phyloP scores from a whole-genome alignment of 2,888 invertebrate genomes.

The Eupsilia transversa region DNA sequence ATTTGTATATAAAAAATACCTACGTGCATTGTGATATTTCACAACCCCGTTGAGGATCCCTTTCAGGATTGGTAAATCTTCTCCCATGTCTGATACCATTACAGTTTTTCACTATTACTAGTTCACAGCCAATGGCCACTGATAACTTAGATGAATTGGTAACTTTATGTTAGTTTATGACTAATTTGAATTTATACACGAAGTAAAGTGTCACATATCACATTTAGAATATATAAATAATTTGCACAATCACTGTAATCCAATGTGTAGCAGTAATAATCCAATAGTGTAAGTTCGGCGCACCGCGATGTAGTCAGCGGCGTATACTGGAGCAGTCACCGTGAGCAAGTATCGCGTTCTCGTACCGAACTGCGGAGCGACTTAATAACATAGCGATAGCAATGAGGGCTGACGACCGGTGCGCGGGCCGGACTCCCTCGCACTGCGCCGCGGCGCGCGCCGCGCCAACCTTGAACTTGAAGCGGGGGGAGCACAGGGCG shows the following conservation, averaged over 20 bases:
- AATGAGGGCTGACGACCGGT: constrained; percentile 90
- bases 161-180: constrained; percentile 82
- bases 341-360: constrained; percentile 83
- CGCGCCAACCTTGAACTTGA: constrained; percentile 92
- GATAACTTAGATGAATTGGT: constrained; percentile 83
- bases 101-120: constrained; percentile 86
- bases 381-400: constrained; percentile 85
- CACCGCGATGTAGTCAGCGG: constrained; percentile 78
- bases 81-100: constrained; percentile 93
- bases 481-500: constrained; percentile 81
- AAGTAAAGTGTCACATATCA: constrained; percentile 83
- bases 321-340: constrained; percentile 76
- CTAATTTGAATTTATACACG: constrained; percentile 77
- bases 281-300: constrained; percentile 78
- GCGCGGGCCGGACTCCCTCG: constrained; percentile 91
- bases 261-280: constrained; percentile 78
- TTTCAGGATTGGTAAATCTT: constrained; percentile 97
- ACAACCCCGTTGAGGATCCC: constrained; percentile 97
- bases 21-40: constrained; percentile 98
- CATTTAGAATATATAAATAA: constrained; percentile 69
- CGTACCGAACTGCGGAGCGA: constrained; percentile 82
- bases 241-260: constrained; percentile 88
- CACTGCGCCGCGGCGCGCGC: constrained; percentile 91
- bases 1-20: constrained; percentile 87
- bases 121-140: constrained; percentile 89